These are phyloP conservation scores for Hyla sarda DNA, from an alignment of 2,113 vertebrate genomes.

Conservation along the genomic window DNA sequence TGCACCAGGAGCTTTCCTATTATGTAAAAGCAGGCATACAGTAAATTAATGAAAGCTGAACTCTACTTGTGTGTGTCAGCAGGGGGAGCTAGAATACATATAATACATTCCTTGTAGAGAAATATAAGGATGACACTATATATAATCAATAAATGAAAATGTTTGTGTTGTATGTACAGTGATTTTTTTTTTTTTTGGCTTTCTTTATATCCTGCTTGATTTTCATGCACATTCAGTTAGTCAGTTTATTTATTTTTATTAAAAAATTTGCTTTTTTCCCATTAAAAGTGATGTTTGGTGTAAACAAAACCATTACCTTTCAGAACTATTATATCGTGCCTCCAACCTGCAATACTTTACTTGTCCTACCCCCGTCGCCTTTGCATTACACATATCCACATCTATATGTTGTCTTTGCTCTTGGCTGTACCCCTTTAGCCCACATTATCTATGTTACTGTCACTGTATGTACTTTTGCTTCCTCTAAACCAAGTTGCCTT, in stretches of 20 bases:
- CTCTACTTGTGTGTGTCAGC: neutral
- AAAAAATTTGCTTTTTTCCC: too few relatives aligned
- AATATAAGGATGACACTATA: too few relatives aligned
- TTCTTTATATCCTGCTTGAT: too few relatives aligned
- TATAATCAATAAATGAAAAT: too few relatives aligned
- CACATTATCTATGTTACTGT: neutral
- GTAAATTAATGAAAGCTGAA: neutral
- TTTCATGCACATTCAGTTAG: too few relatives aligned
- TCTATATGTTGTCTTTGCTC: neutral
- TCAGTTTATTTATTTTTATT: too few relatives aligned
- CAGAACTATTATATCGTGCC: neutral
- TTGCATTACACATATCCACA: neutral
- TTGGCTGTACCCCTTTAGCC: neutral
- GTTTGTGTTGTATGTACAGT: too few relatives aligned
- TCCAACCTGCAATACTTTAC: neutral
- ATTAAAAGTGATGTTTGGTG: too few relatives aligned
- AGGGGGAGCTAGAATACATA: neutral
- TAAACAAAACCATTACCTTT: too few relatives aligned
- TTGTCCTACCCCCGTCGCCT: neutral
- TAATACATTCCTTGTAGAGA: too few relatives aligned
- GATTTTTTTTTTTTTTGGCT: too few relatives aligned
- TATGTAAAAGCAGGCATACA: too few relatives aligned
- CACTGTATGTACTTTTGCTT: neutral
- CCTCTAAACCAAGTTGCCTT: conserved; percentile 11
- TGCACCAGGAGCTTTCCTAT: neutral